phyloP scores from a whole-genome alignment of 2,797 vertebrate species.

The Danio aesculapii region DNA sequence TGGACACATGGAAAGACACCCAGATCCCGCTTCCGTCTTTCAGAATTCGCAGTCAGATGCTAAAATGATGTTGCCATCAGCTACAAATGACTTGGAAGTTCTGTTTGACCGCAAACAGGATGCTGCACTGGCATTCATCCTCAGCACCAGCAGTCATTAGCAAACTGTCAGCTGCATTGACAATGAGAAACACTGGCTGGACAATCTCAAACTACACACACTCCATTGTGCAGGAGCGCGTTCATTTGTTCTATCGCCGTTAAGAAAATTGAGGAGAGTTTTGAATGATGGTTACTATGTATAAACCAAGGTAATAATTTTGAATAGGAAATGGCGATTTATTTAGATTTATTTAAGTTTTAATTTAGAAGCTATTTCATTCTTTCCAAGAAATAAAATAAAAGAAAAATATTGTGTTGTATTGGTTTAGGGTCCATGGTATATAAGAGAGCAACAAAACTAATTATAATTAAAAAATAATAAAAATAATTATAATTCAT shows the following conservation, averaged over 20 bases:
- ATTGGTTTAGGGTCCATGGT: background rate
- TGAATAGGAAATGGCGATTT: background rate
- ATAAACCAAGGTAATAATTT: background rate
- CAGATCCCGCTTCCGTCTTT: constrained; percentile 10
- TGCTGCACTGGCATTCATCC: constrained; percentile 61
- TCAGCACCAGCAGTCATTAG: constrained; percentile 67
- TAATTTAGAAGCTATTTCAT: too few species aligned
- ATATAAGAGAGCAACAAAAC: background rate
- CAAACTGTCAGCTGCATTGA: constrained; percentile 54
- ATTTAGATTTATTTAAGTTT: too few species aligned
- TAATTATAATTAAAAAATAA: background rate
- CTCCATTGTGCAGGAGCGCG: background rate
- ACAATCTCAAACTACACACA: constrained; percentile 40
- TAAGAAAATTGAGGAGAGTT: background rate
- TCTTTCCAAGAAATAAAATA: too few species aligned
- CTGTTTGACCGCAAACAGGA: constrained; percentile 69
- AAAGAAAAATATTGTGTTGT: too few species aligned
- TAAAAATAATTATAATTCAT: background rate
- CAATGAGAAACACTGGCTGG: constrained; percentile 49
- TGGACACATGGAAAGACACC: background rate
- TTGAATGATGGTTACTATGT: background rate
- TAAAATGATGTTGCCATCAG: constrained; percentile 63
- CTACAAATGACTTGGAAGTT: constrained; percentile 64
- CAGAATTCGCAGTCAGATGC: constrained; percentile 38
- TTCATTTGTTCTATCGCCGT: background rate